Evolutionary conservation across 2,888 invertebrate genomes (phyloP).

Genomic region (Hymenopus coronatus): DNA sequence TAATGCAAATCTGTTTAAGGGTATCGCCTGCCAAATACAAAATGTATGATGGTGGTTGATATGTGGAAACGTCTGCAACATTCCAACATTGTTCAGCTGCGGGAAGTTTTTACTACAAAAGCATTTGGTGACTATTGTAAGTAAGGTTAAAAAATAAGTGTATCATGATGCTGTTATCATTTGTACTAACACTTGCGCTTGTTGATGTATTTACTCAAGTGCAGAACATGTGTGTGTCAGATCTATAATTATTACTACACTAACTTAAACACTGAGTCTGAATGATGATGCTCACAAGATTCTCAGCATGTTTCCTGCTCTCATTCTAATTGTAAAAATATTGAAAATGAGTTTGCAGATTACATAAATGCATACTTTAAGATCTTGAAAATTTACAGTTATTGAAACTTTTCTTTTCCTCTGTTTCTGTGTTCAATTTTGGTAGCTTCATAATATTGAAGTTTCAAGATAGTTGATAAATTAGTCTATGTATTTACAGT

Average conservation of each 20-base stretch:
- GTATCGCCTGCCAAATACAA: conserved; percentile 76
- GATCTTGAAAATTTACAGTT: background rate
- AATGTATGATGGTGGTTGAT: conserved; percentile 82
- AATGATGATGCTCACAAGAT: background rate
- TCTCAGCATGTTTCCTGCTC: background rate
- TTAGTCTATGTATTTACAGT: background rate
- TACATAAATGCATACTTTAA: background rate
- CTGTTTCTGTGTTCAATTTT: background rate
- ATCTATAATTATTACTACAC: background rate
- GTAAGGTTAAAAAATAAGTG: conserved; percentile 42
- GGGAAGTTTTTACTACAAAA: conserved; percentile 92
- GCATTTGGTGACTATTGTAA: conserved; percentile 94
- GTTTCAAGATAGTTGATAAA: background rate
- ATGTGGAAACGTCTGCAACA: conserved; percentile 94
- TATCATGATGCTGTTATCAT: background rate
- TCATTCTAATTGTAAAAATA: background rate
- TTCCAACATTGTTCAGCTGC: conserved; percentile 88
- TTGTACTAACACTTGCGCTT: background rate
- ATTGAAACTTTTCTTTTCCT: background rate
- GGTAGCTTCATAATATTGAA: background rate
- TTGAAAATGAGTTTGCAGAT: background rate
- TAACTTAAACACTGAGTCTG: background rate
- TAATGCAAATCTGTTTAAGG: conserved; percentile 51
- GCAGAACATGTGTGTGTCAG: background rate
- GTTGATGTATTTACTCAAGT: background rate